Percentiles rank a stretch among this genome's conserved stretches.
Evolutionary conservation across 2,888 invertebrate species (phyloP).

Genomic region (Agrotis puta): DNA sequence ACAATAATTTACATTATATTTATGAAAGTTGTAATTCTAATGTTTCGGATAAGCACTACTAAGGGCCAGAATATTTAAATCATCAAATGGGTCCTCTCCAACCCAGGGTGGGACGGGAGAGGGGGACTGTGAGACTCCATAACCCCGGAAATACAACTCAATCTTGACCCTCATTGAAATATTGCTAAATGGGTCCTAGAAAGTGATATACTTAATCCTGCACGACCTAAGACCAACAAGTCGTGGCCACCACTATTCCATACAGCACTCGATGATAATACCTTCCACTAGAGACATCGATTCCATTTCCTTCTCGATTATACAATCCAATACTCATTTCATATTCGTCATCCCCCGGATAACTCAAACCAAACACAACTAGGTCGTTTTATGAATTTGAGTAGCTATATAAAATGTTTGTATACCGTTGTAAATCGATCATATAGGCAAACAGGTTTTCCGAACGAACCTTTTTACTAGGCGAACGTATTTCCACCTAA

Average conservation of each 20-base stretch:
- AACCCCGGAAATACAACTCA: too few relatives aligned
- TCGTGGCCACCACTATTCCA: not conserved
- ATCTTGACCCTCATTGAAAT: too few relatives aligned
- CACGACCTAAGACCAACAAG: too few relatives aligned
- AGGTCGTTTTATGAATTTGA: slow-evolving; percentile 30
- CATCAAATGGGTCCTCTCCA: too few relatives aligned
- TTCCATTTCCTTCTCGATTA: slow-evolving; percentile 32
- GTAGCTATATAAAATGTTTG: slow-evolving; percentile 32
- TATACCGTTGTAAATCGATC: slow-evolving; percentile 27
- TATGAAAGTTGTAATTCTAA: too few relatives aligned
- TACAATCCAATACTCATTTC: slow-evolving; percentile 13
- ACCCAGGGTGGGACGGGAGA: too few relatives aligned
- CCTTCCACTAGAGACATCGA: not conserved
- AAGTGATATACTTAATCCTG: too few relatives aligned
- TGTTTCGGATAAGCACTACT: too few relatives aligned
- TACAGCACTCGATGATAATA: not conserved
- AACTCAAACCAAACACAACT: slow-evolving; percentile 18
- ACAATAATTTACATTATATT: too few relatives aligned
- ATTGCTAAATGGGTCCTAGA: too few relatives aligned
- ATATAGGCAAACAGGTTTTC: slow-evolving; percentile 8
- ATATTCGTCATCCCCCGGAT: slow-evolving; percentile 21
- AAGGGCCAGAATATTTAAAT: too few relatives aligned
- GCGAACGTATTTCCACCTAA: not conserved
- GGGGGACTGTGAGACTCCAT: too few relatives aligned
- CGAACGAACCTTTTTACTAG: slow-evolving; percentile 13